These are phyloP conservation scores for Onthophagus sagittarius DNA, from an alignment of 2,888 invertebrate species.

Conservation along the genomic window DNA sequence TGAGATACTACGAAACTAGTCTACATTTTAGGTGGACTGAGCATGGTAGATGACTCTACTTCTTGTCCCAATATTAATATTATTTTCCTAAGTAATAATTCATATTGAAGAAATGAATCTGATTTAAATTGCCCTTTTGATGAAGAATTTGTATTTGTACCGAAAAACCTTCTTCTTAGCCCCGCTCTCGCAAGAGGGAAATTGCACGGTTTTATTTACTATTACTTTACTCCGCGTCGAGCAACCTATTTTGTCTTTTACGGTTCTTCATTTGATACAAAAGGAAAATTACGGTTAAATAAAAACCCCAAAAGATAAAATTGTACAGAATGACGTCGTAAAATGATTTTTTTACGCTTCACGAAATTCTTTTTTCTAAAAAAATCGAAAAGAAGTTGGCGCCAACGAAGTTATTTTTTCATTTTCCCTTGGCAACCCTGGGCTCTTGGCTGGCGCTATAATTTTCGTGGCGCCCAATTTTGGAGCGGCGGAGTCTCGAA, in stretches of 20 bases:
- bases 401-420: neutral
- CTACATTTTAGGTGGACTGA: too few relatives aligned
- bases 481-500: neutral
- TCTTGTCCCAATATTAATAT: too few relatives aligned
- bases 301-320: neutral
- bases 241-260: neutral
- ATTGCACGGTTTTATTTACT: neutral
- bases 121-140: neutral
- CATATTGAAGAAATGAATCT: too few relatives aligned
- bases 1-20: too few relatives aligned
- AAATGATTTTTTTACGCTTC: neutral
- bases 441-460: neutral
- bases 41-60: too few relatives aligned
- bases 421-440: neutral
- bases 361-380: neutral
- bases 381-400: neutral
- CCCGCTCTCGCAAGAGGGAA: neutral
- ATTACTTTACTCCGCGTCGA: neutral
- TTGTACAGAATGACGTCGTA: too few relatives aligned
- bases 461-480: neutral
- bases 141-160: neutral
- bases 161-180: neutral
- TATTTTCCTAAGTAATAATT: too few relatives aligned
- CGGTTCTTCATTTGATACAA: neutral
- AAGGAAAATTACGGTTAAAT: neutral